Evolutionary conservation across 1,140 invertebrate genomes (phyloP).

Genomic region (Rhagoletis zephyria): DNA sequence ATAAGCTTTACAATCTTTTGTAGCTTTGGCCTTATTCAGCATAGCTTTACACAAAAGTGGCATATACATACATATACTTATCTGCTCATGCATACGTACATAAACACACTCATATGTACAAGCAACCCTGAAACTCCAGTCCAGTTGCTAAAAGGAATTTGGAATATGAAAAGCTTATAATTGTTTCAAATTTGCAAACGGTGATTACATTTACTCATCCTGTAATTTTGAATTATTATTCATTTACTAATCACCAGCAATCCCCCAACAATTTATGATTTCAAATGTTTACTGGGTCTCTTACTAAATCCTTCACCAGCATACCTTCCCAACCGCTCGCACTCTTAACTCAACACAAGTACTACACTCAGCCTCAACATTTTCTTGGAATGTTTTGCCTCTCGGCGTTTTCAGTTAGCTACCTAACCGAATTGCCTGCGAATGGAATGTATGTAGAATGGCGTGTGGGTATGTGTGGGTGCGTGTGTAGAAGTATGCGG

Average conservation of each 20-base stretch:
- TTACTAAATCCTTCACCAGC: neutral
- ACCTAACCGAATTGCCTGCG: neutral
- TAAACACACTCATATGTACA: too few relatives aligned
- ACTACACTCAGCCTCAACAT: neutral
- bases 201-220: too few relatives aligned
- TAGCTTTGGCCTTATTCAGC: too few relatives aligned
- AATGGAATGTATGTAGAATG: neutral
- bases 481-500: neutral
- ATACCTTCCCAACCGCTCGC: neutral
- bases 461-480: neutral
- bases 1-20: too few relatives aligned
- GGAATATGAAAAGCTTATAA: too few relatives aligned
- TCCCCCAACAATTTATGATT: neutral
- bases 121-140: neutral
- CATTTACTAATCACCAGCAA: neutral
- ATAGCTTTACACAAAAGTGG: too few relatives aligned
- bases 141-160: neutral
- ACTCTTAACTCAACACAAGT: neutral
- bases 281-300: neutral
- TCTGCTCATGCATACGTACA: too few relatives aligned
- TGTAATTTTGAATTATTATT: too few relatives aligned
- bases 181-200: too few relatives aligned
- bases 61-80: too few relatives aligned
- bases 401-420: neutral
- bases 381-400: constrained; percentile 34